These are phyloP conservation scores for Drosophila yakuba DNA, from an alignment of 1,140 invertebrate species.

Conservation along the genomic window DNA sequence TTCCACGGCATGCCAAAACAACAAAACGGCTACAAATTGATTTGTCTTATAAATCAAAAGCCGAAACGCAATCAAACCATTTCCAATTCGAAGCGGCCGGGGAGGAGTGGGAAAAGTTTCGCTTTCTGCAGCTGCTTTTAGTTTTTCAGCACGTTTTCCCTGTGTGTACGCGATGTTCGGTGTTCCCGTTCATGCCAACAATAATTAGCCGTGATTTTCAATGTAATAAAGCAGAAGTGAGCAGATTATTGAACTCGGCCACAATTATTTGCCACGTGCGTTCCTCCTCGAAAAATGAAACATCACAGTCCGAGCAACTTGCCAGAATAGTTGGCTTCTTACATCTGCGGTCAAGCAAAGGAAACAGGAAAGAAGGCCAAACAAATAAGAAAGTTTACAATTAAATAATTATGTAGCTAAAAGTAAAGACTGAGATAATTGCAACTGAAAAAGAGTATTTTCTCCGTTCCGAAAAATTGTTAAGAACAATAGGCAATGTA, in stretches of 20 bases:
- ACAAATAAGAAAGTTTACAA: not conserved
- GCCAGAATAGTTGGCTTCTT: constrained; percentile 4
- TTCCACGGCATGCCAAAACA: constrained; percentile 46
- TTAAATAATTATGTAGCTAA: too few species aligned
- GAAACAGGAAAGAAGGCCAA: too few species aligned
- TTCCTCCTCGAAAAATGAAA: constrained; percentile 14
- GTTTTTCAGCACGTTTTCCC: constrained; percentile 72
- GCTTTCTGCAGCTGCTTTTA: constrained; percentile 58
- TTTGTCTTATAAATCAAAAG: constrained; percentile 73
- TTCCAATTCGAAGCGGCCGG: constrained; percentile 4
- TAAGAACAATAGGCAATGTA: too few species aligned
- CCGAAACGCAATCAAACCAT: constrained; percentile 46
- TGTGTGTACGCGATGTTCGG: constrained; percentile 14
- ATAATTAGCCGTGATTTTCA: constrained; percentile 71
- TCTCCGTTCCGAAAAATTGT: too few species aligned
- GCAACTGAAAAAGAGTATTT: too few species aligned
- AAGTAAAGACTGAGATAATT: too few species aligned
- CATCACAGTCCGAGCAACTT: constrained; percentile 17
- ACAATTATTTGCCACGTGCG: constrained; percentile 40
- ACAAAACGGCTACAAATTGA: constrained; percentile 75
- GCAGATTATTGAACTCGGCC: constrained; percentile 65
- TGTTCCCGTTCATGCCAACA: constrained; percentile 50
- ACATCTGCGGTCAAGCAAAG: not conserved
- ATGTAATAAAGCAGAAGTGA: constrained; percentile 70
- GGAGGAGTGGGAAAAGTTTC: constrained; percentile 42